Base-by-base conservation (phyloP, 2,113 vertebrate species). In the Verasper variegatus region DNA sequence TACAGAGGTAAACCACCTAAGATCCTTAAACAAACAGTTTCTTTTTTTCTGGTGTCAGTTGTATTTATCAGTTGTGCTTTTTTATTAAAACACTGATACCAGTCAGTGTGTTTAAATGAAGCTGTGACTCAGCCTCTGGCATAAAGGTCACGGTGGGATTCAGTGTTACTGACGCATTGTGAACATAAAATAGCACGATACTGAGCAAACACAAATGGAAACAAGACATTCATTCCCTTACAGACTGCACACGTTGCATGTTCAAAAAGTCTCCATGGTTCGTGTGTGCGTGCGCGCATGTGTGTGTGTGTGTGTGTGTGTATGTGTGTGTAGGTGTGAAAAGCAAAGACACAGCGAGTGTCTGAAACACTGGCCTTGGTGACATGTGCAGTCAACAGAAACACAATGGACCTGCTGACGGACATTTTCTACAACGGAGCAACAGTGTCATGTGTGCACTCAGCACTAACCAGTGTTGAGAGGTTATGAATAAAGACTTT, bases 371-470 rank as follows among this genome's bases (percentile, higher is more conserved):
- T 18, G 0, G 31, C 52, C 74, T n/a, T 2, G 27, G 78, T 86
- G 86, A 87, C 73, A 85, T 59, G 64, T 57, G 59, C 45, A 35
- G 57, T 82, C 81, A 60, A 26, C 86, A 80, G 74, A 56, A 75
- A 70, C 78, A 85, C 88, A 82, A 61, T 45, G 58, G 59, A 72
- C 68, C 40, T 2, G 81, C 87, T 89, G 90, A 90, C 85, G 76
- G 80, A 80, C 65, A 40, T 69, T 85, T 89, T 90, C 87, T 87
- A 75, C 75, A 80, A 73, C 73, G 87, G 60, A 79, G 76, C 68
- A 65, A 31, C 11, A 14, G 64, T 76, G 77, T 74, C 81, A 57
- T 81, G 71, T 57, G 74, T 74, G 68, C 78, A 76, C 64, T 88
- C 79, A 84, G 69, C 83, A 45, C 66, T 24, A 12, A 68, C 23